Evolutionary conservation across 1,140 invertebrate species (phyloP).

Genomic region (Eupristina koningsbergeri): DNA sequence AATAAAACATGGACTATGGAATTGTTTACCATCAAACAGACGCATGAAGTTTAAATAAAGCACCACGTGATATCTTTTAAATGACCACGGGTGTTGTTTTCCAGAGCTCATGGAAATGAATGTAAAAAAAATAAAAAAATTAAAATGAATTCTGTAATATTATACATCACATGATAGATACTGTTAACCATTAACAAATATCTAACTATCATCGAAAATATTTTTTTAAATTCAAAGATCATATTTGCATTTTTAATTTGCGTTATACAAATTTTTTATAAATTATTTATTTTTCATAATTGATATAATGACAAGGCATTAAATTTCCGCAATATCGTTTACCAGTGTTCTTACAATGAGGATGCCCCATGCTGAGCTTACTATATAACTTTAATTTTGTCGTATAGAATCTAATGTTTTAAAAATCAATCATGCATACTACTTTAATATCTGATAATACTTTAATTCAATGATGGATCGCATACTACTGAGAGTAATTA

Average conservation of each 20-base stretch:
- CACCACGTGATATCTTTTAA: too few species aligned
- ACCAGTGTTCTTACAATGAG: slow-evolving; percentile 63
- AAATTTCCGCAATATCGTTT: slow-evolving; percentile 57
- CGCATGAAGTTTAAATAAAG: too few species aligned
- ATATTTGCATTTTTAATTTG: too few species aligned
- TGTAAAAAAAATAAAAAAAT: too few species aligned
- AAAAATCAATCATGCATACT: slow-evolving; percentile 44
- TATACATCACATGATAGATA: too few species aligned
- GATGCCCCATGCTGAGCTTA: slow-evolving; percentile 60
- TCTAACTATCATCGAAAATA: too few species aligned
- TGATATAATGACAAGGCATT: slow-evolving; percentile 41
- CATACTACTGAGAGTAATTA: slow-evolving; percentile 57
- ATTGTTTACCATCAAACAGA: too few species aligned
- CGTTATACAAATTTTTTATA: neutral
- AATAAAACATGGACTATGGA: too few species aligned
- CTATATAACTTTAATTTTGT: slow-evolving; percentile 58
- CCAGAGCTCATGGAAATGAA: too few species aligned
- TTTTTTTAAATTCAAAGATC: neutral
- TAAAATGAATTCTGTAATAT: too few species aligned
- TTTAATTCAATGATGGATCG: slow-evolving; percentile 62
- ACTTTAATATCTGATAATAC: slow-evolving; percentile 56
- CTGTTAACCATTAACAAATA: too few species aligned
- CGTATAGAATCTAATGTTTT: slow-evolving; percentile 45
- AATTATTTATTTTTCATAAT: slow-evolving; percentile 15
- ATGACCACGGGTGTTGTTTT: too few species aligned